Percentiles rank a stretch among this genome's conserved stretches.
Evolutionary conservation across 2,113 vertebrate species (phyloP).

Genomic region (Sorex fumeus): DNA sequence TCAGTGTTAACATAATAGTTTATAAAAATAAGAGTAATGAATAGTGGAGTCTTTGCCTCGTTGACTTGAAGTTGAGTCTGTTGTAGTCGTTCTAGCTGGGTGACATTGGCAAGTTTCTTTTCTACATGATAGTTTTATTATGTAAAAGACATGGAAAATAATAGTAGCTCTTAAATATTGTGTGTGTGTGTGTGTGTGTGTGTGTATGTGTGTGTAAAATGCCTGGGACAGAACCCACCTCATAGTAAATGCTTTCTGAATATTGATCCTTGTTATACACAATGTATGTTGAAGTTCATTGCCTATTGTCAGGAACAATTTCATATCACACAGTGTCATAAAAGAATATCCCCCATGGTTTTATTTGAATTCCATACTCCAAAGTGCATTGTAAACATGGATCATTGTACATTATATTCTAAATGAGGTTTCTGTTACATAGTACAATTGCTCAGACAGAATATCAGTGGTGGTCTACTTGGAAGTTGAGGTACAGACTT

Average conservation of each 20-base stretch:
- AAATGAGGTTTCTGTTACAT: background rate
- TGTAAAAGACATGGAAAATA: background rate
- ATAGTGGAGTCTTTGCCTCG: background rate
- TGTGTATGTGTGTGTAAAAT: background rate
- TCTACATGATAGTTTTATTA: slow-evolving; percentile 16
- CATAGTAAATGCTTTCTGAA: background rate
- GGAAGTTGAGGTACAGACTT: background rate
- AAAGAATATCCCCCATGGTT: slow-evolving; percentile 29
- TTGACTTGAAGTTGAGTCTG: background rate
- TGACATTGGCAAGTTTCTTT: background rate
- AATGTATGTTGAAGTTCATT: background rate
- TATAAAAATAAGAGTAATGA: background rate
- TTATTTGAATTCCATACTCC: slow-evolving; percentile 12
- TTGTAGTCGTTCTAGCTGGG: background rate
- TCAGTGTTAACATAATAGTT: background rate
- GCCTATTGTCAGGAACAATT: background rate
- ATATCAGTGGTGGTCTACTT: background rate
- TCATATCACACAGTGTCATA: background rate
- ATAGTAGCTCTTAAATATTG: background rate
- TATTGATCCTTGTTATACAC: background rate
- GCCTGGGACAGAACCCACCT: background rate
- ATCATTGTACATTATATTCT: slow-evolving; percentile 41
- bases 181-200: background rate
- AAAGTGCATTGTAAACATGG: background rate
- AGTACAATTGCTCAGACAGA: background rate